These are phyloP conservation scores for Aurelia coerulea DNA, from an alignment of 30 jellyfish, hydroid and myxozoan species.

Conservation along the genomic window DNA sequence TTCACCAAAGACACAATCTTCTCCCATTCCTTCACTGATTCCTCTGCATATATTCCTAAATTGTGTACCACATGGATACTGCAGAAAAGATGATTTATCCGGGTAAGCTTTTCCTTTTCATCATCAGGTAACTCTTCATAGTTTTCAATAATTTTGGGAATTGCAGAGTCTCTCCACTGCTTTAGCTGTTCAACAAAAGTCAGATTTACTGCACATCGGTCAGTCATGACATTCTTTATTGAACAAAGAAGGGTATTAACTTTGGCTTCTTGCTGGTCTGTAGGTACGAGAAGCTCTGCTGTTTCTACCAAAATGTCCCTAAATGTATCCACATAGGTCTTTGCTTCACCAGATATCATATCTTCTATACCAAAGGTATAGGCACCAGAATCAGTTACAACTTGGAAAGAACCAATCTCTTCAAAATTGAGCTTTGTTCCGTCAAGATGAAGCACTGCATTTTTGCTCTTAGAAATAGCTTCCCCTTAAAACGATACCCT, in stretches of 20 bases:
- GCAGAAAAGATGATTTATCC: constrained; percentile 40
- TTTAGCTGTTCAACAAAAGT: constrained; percentile 1
- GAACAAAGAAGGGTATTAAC: not conserved
- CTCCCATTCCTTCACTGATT: constrained; percentile 45
- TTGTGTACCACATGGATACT: constrained; percentile 49
- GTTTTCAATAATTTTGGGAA: constrained; percentile 25
- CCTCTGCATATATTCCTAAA: constrained; percentile 33
- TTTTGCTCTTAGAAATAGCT: not conserved
- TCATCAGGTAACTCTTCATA: constrained; percentile 22
- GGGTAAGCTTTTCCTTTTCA: constrained; percentile 9
- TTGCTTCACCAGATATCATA: constrained; percentile 19
- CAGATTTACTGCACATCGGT: not conserved
- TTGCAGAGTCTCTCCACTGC: constrained; percentile 19
- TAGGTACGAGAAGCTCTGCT: constrained; percentile 18
- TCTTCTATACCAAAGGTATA: constrained; percentile 22
- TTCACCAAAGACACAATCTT: constrained; percentile 11
- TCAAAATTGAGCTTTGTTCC: constrained; percentile 39
- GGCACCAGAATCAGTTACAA: constrained; percentile 22
- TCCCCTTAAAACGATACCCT: too few species aligned
- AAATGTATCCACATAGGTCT: not conserved
- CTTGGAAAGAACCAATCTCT: constrained; percentile 35
- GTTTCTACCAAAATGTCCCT: constrained; percentile 7
- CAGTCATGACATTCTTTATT: constrained; percentile 11
- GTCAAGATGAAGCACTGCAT: constrained; percentile 26
- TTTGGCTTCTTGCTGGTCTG: not conserved